A percentile compares a stretch with the other conserved stretches of the same genome.
Conservation (phyloP, 2,797 vertebrate species). For the Neomorphus geoffroyi region DNA sequence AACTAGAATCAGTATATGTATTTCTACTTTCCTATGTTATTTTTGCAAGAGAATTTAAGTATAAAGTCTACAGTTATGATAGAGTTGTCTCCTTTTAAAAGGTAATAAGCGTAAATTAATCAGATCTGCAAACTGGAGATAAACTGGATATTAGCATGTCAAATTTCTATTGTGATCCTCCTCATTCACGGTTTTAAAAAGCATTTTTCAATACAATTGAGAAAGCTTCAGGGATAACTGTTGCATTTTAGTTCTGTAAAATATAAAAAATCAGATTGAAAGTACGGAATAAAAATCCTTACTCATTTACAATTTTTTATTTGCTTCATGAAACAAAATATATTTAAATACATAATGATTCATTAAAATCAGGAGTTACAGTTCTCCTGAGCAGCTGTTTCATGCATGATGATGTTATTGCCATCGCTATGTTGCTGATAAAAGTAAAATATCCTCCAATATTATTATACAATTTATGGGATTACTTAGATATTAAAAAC, state of each 20-base stretch:
- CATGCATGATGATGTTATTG: background rate
- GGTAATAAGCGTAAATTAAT: background rate
- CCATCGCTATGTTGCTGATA: background rate
- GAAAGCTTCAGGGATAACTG: background rate
- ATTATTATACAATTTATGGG: background rate
- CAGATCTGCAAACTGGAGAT: background rate
- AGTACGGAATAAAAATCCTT: background rate
- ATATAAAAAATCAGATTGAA: background rate
- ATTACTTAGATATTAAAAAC: background rate
- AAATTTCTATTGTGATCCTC: background rate
- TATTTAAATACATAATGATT: background rate
- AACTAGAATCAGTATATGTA: background rate
- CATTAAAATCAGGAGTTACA: background rate
- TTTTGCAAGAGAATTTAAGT: background rate
- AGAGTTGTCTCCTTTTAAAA: background rate
- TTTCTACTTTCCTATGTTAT: background rate
- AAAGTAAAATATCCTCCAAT: background rate
- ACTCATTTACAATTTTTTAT: background rate
- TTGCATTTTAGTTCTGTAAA: background rate
- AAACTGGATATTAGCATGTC: background rate
- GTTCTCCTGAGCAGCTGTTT: background rate
- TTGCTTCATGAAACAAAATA: background rate
- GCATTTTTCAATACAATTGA: background rate
- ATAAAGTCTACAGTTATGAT: background rate
- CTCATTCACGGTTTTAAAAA: background rate